phyloP scores from a whole-genome alignment of 2,113 vertebrate genomes.

The Perognathus longimembris region DNA sequence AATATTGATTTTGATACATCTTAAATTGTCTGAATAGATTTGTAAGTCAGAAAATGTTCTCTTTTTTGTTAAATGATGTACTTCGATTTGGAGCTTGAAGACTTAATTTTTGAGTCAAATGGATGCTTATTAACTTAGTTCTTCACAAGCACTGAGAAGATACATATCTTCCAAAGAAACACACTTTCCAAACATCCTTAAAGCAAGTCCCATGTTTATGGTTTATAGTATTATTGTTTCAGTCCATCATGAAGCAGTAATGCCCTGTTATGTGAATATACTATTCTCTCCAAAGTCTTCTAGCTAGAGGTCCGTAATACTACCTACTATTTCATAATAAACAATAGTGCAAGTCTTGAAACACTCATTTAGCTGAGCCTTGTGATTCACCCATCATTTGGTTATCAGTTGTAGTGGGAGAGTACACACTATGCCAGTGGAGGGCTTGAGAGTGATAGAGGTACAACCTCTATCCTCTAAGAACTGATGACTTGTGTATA shows the following conservation, averaged over 20 bases:
- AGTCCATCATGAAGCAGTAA: background rate
- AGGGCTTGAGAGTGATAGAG: background rate
- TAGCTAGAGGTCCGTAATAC: background rate
- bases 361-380: background rate
- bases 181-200: background rate
- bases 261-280: background rate
- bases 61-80: background rate
- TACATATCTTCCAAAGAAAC: too few relatives aligned
- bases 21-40: background rate
- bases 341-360: background rate
- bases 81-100: constrained; percentile 22
- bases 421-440: background rate
- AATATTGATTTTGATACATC: constrained; percentile 29
- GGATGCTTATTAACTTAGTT: too few relatives aligned
- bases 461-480: background rate
- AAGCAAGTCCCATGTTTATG: background rate
- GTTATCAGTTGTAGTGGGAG: background rate
- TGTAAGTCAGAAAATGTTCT: background rate
- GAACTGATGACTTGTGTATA: background rate
- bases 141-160: too few relatives aligned
- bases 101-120: background rate
- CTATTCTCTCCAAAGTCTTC: background rate
- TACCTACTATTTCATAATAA: background rate
- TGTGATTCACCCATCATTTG: background rate
- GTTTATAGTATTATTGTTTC: background rate